These are phyloP conservation scores for Sciurus niger DNA, from an alignment of 2,113 vertebrate genomes.

Conservation along the genomic window DNA sequence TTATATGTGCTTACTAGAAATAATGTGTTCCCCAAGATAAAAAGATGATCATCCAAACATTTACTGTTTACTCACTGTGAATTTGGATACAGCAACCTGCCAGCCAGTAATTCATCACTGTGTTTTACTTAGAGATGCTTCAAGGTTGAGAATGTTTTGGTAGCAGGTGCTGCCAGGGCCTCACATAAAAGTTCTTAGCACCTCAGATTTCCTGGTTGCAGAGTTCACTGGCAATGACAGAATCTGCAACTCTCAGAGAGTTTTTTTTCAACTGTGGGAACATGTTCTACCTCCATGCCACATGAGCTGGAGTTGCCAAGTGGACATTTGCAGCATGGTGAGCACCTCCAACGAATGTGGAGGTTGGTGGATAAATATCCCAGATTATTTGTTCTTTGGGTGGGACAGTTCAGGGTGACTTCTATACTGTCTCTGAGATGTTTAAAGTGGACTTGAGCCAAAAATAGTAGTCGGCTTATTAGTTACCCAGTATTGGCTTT, in stretches of 20 bases:
- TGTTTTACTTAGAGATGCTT: slow-evolving; percentile 5
- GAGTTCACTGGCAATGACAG: not conserved
- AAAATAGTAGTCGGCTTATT: not conserved
- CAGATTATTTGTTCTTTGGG: not conserved
- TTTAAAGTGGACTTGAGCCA: not conserved
- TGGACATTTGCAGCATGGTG: not conserved
- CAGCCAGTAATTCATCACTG: not conserved
- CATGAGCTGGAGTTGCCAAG: too few species aligned
- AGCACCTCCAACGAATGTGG: not conserved
- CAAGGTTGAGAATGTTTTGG: not conserved
- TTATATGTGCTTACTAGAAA: not conserved
- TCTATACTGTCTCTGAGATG: not conserved
- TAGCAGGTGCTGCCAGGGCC: not conserved
- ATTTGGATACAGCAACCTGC: not conserved
- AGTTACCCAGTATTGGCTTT: not conserved
- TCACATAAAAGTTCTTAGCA: not conserved
- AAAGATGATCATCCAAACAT: slow-evolving; percentile 2
- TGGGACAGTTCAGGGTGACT: not conserved
- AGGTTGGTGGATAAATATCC: not conserved
- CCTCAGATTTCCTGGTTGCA: not conserved
- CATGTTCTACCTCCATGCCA: not conserved
- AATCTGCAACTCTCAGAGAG: not conserved
- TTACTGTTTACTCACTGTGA: not conserved
- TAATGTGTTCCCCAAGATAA: not conserved
- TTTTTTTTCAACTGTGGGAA: not conserved